Conservation (phyloP, 2,113 vertebrate species). For the Baryphthengus martii region DNA sequence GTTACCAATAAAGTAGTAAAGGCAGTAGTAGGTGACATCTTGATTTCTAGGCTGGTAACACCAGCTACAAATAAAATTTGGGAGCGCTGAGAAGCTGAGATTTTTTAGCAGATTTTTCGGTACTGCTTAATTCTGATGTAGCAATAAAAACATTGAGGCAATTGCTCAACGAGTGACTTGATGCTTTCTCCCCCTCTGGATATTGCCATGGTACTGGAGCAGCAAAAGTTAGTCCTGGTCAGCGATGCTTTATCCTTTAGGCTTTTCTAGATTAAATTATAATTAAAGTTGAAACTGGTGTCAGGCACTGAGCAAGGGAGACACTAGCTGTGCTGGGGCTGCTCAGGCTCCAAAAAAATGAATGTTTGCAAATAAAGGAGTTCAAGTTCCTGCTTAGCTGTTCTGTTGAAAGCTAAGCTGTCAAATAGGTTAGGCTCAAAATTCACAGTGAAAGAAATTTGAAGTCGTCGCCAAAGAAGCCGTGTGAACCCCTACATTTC, state of each 20-base stretch:
- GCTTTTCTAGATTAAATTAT: neutral
- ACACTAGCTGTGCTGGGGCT: neutral
- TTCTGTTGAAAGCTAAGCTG: neutral
- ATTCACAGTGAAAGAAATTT: too few species aligned
- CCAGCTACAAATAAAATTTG: neutral
- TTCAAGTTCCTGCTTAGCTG: neutral
- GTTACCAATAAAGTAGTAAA: neutral
- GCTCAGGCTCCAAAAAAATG: neutral
- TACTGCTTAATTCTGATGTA: neutral
- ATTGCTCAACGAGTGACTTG: neutral
- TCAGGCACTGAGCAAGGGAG: neutral
- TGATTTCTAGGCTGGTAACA: neutral
- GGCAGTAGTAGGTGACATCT: fast-evolving
- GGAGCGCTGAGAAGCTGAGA: neutral
- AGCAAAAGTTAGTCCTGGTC: neutral
- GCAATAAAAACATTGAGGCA: neutral
- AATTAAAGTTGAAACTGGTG: neutral
- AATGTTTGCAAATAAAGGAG: neutral
- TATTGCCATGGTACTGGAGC: neutral
- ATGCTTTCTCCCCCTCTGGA: neutral
- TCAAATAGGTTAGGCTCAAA: neutral
- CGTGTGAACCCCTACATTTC: neutral
- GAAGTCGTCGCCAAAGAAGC: neutral
- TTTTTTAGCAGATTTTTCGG: neutral
- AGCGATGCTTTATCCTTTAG: neutral